A percentile compares a stretch with the other conserved stretches of the same genome.
These are phyloP conservation scores for Germaria angustata DNA, from an alignment of 2,888 invertebrate genomes.

Conservation along the genomic window DNA sequence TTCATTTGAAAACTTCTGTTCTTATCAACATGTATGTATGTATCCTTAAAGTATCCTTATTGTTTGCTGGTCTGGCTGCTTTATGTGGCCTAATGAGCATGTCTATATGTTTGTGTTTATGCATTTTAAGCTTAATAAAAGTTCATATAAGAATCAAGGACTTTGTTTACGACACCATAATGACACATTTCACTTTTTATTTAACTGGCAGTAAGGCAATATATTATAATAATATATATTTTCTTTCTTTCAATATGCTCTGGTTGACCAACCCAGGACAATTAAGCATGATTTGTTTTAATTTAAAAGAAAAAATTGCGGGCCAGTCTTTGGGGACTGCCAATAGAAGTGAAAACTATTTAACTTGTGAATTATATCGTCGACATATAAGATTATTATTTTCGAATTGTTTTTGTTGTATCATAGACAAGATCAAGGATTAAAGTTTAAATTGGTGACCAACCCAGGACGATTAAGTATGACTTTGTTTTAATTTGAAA, in stretches of 20 bases:
- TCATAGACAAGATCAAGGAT: too few relatives aligned
- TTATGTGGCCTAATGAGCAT: not conserved
- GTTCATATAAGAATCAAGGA: constrained; percentile 43
- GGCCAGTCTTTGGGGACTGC: too few relatives aligned
- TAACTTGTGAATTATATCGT: too few relatives aligned
- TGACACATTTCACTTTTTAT: constrained; percentile 44
- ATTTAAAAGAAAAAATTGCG: too few relatives aligned
- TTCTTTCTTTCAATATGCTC: not conserved
- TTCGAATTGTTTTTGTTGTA: too few relatives aligned
- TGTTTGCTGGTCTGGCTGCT: not conserved
- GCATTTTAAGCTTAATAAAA: constrained; percentile 42
- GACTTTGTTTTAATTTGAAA: too few relatives aligned
- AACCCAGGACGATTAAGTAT: too few relatives aligned
- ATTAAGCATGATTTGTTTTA: not conserved
- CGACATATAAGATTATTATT: too few relatives aligned
- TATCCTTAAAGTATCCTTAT: not conserved
- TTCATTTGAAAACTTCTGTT: not conserved
- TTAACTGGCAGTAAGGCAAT: not conserved
- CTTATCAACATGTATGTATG: not conserved
- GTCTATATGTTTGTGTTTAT: not conserved
- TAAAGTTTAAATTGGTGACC: too few relatives aligned
- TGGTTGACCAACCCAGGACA: not conserved
- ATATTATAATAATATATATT: not conserved
- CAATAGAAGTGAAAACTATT: too few relatives aligned
- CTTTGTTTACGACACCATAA: constrained; percentile 27